phyloP scores from a whole-genome alignment of 2,888 invertebrate species.

The Cecidostiba fungosa region DNA sequence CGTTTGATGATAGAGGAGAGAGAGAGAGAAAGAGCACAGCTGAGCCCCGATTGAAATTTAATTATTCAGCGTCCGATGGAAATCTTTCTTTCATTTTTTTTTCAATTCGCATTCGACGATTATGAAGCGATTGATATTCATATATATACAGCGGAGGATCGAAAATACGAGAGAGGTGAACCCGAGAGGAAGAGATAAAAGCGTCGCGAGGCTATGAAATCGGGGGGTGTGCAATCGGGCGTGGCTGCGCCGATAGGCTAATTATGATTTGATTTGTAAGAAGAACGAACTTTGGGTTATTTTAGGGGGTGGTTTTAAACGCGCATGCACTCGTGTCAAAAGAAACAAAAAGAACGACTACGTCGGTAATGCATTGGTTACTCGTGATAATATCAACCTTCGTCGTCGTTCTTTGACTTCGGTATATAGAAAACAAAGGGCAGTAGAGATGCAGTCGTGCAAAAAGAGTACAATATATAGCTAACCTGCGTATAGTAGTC shows the following conservation, averaged over 20 bases:
- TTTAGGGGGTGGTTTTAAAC: too few species aligned
- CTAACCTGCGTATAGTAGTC: too few species aligned
- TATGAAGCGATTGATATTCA: too few species aligned
- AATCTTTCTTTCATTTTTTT: slow-evolving; percentile 21
- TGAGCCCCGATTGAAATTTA: slow-evolving; percentile 55
- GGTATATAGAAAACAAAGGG: too few species aligned
- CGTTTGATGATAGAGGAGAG: slow-evolving; percentile 55
- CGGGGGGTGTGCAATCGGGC: slow-evolving; percentile 70
- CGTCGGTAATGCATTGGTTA: too few species aligned
- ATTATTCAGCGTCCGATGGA: slow-evolving; percentile 51
- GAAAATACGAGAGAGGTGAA: not conserved
- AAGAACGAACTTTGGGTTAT: not conserved
- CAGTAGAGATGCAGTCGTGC: too few species aligned
- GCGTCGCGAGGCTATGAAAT: slow-evolving; percentile 52
- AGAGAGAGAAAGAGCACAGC: slow-evolving; percentile 29
- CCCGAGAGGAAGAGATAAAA: not conserved
- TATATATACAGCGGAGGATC: too few species aligned
- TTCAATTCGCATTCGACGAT: slow-evolving; percentile 25
- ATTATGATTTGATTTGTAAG: slow-evolving; percentile 66
- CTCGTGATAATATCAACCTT: too few species aligned
- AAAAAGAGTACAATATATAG: too few species aligned
- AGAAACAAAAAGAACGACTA: too few species aligned
- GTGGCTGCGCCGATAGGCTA: slow-evolving; percentile 70
- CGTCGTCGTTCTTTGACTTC: too few species aligned
- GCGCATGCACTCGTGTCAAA: too few species aligned